These are phyloP conservation scores for Microplitis demolitor DNA, from an alignment of 1,140 invertebrate genomes.

Conservation along the genomic window DNA sequence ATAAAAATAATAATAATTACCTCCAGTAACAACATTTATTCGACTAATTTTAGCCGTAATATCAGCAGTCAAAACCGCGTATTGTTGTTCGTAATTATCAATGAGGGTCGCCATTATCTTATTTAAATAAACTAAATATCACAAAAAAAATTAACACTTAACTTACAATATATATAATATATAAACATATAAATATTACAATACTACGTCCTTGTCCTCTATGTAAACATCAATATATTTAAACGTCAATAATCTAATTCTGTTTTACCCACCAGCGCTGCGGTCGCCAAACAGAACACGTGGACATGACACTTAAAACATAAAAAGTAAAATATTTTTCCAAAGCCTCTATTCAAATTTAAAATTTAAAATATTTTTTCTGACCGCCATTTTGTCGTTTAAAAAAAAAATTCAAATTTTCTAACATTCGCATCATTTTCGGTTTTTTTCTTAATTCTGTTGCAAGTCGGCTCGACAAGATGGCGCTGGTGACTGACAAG, in stretches of 20 bases:
- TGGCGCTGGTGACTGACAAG: neutral
- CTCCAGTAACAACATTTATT: constrained; percentile 60
- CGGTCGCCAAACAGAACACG: neutral
- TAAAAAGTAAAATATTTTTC: neutral
- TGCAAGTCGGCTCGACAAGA: neutral
- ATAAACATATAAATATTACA: neutral
- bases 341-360: too few species aligned
- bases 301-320: neutral
- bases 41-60: constrained; percentile 81
- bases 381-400: too few species aligned
- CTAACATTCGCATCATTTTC: neutral
- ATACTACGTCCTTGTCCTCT: too few species aligned
- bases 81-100: constrained; percentile 84
- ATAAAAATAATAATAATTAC: constrained; percentile 38
- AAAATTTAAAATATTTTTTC: too few species aligned
- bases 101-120: constrained; percentile 72
- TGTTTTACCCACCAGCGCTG: neutral
- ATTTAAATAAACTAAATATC: neutral
- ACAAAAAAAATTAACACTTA: too few species aligned
- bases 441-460: neutral
- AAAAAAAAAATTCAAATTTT: too few species aligned
- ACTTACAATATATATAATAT: too few species aligned
- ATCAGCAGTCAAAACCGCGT: constrained; percentile 80
- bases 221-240: too few species aligned
- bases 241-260: neutral